Conservation (phyloP, 2,113 vertebrate species). For the Piprites chloris region DNA sequence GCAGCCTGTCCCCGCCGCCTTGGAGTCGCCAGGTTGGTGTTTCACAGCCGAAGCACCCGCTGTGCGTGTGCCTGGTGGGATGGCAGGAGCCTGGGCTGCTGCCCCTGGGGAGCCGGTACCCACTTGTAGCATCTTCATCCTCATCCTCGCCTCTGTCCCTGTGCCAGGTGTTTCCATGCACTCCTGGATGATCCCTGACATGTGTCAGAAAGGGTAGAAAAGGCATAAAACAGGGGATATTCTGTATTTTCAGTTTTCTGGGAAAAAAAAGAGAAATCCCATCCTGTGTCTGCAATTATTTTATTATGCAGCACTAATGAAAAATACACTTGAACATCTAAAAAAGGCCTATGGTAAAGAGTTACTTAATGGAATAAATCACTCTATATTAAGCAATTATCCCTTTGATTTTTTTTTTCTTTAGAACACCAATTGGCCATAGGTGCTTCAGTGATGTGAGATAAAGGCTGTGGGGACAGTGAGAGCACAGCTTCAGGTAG, state of each 20-base stretch:
- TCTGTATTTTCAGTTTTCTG: background rate
- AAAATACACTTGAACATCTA: constrained; percentile 61
- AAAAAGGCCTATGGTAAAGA: constrained; percentile 53
- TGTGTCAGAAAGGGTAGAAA: background rate
- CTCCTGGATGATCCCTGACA: background rate
- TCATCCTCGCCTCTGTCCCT: background rate
- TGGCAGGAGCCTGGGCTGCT: background rate
- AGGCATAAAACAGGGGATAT: background rate
- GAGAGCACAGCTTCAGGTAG: background rate
- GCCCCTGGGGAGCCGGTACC: background rate
- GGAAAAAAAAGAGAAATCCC: constrained; percentile 13
- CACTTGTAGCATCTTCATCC: background rate
- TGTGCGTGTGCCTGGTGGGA: accelerated
- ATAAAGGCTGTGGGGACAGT: background rate
- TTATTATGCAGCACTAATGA: constrained; percentile 70
- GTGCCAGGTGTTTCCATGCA: accelerated
- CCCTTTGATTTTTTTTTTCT: constrained; percentile 36
- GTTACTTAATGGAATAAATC: constrained; percentile 69
- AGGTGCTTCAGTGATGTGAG: background rate
- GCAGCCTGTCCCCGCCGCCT: background rate
- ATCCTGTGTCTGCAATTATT: constrained; percentile 61
- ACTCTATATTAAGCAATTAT: constrained; percentile 65
- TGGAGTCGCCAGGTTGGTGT: background rate
- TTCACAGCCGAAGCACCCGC: background rate
- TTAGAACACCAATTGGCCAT: background rate